Evolutionary conservation across 2,113 vertebrate species (phyloP).

Genomic region (Passer domesticus): DNA sequence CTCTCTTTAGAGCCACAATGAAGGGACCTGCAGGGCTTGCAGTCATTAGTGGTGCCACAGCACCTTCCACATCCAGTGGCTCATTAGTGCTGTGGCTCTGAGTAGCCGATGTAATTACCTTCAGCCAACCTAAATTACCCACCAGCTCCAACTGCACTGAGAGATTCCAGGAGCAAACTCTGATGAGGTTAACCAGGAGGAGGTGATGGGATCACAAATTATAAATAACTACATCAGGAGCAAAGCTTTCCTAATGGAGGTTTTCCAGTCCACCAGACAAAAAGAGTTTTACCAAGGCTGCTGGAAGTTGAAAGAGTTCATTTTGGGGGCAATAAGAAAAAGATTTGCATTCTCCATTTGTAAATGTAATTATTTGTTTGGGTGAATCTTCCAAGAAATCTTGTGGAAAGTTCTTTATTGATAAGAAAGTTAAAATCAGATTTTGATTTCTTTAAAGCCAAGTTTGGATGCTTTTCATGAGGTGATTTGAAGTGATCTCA

Average conservation of each 20-base stretch:
- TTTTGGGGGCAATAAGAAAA: accelerated
- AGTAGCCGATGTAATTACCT: not conserved
- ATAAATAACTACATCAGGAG: not conserved
- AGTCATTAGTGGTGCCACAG: not conserved
- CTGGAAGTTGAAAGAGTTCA: not conserved
- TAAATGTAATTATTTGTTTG: not conserved
- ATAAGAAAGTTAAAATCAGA: not conserved
- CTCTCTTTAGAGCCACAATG: not conserved
- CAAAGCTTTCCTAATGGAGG: not conserved
- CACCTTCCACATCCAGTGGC: not conserved
- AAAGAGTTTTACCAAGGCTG: not conserved
- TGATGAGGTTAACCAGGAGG: not conserved
- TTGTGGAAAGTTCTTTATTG: not conserved
- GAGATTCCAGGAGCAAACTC: not conserved
- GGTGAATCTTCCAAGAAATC: not conserved
- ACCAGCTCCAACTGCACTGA: not conserved
- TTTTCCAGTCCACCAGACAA: not conserved
- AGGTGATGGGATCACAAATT: not conserved
- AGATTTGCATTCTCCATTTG: not conserved
- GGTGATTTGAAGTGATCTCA: not conserved
- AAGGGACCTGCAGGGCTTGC: not conserved
- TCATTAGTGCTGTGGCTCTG: not conserved
- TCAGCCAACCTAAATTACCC: not conserved
- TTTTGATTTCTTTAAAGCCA: not conserved
- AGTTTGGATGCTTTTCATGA: not conserved